A percentile compares a stretch with the other conserved stretches of the same genome.
phyloP scores from a whole-genome alignment of 1,140 invertebrate genomes.

The Atopsyche davidsoni region DNA sequence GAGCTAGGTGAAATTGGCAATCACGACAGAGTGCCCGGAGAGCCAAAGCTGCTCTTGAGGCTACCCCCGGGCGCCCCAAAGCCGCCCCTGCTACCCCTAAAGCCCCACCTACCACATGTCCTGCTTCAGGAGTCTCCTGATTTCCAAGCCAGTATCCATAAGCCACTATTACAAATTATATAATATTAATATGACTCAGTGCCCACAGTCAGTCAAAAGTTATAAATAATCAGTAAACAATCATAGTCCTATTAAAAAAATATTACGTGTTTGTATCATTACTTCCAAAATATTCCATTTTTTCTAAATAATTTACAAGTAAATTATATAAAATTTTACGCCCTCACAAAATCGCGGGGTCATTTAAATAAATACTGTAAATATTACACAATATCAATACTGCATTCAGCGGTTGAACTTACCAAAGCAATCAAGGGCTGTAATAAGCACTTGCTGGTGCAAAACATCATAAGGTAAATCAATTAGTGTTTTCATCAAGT shows the following conservation, averaged over 20 bases:
- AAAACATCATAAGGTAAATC: constrained; percentile 58
- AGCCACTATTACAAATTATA: constrained; percentile 47
- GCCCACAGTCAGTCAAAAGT: background rate
- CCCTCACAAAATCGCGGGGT: too few relatives aligned
- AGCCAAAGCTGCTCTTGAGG: constrained; percentile 75
- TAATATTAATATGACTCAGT: background rate
- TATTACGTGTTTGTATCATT: too few relatives aligned
- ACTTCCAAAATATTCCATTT: too few relatives aligned
- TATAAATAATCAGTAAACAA: too few relatives aligned
- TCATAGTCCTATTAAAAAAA: too few relatives aligned
- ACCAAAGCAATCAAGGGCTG: constrained; percentile 69
- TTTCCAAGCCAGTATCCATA: constrained; percentile 78
- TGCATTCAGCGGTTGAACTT: too few relatives aligned
- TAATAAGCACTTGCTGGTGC: constrained; percentile 56
- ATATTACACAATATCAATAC: too few relatives aligned
- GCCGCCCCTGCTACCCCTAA: constrained; percentile 64
- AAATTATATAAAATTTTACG: too few relatives aligned
- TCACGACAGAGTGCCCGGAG: constrained; percentile 79
- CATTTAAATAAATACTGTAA: too few relatives aligned
- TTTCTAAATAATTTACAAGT: too few relatives aligned
- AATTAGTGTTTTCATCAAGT: constrained; percentile 61
- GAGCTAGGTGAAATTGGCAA: constrained; percentile 63
- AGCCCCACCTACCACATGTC: constrained; percentile 62
- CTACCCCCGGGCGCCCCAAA: constrained; percentile 60
- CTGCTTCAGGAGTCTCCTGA: constrained; percentile 52